These are phyloP conservation scores for Oenanthe oenanthe DNA, from an alignment of 2,113 vertebrate species.

Conservation along the genomic window DNA sequence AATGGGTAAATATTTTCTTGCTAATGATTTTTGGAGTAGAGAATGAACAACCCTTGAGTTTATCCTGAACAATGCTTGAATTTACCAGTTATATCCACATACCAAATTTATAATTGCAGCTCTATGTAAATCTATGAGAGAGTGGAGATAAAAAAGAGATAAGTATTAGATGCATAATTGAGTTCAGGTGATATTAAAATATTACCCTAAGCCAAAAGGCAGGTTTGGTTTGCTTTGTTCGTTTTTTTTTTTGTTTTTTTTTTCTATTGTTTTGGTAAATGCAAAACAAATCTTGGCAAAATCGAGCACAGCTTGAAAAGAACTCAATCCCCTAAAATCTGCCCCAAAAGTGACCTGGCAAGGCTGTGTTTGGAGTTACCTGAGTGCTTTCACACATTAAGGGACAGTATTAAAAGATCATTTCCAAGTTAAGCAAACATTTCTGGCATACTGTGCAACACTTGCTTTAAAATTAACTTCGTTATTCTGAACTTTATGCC, in stretches of 20 bases:
- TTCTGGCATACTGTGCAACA: background rate
- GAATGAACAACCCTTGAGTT: background rate
- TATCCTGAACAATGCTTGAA: fast-evolving
- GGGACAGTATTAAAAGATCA: background rate
- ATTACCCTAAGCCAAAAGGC: background rate
- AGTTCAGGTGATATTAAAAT: background rate
- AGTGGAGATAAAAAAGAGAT: background rate
- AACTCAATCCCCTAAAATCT: background rate
- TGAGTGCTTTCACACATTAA: constrained; percentile 1
- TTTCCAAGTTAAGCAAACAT: constrained; percentile 39
- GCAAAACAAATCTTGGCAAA: background rate
- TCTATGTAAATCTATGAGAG: background rate
- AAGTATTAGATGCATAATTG: background rate
- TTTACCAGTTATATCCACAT: background rate
- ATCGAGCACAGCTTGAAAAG: fast-evolving
- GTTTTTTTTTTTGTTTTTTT: background rate
- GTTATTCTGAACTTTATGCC: constrained; percentile 14
- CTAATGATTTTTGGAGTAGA: background rate
- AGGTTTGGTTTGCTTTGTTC: background rate
- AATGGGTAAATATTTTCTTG: background rate
- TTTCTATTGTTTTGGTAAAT: background rate
- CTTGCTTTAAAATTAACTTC: constrained; percentile 39
- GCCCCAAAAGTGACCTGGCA: background rate
- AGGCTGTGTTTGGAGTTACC: background rate
- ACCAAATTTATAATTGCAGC: background rate